Base-by-base conservation (phyloP, 2,113 vertebrate genomes). In the Eclectus roratus region DNA sequence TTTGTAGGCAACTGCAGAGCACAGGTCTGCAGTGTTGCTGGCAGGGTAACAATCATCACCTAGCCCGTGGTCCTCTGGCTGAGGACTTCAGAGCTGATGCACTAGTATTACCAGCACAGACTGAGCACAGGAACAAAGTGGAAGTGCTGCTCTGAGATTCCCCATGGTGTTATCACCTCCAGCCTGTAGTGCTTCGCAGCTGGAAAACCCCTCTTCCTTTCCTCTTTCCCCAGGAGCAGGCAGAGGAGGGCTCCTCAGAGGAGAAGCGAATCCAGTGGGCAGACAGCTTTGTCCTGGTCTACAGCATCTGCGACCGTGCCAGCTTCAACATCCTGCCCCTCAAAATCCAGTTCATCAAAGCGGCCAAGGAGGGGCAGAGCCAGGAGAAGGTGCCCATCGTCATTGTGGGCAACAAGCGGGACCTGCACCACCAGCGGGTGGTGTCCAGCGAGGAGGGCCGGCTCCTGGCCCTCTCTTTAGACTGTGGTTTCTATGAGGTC, bases 251-350 rank as follows among this genome's bases (percentile, higher is more conserved):
- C 20, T 97, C 98, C 6, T 95, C 97, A 3, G 97, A 98, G 85
- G 97, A 98, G 72, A 99, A 98, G 92, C 97, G 98, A 87, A 95
- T 98, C 89, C 98, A 98, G 72, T 99, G 99, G 99, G 99, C 98
- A 9, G 98, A 99, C 55, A 98, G 98, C 71, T 99, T 98, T 80
- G 92, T 99, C 53, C 96, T 99, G 31, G 98, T 99, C 73, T 99
- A 99, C 97, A 99, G 98, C 96, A 99, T 99, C 97, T 99, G 98
- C 1, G 98, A 99, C 96, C 96, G 98, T 29, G 98, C 98, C 89
- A 99, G 99, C 92, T 99, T 99, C 95, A 98, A 98, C 92, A 83
- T 97, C 24, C 94, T 98, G 70, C 96, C 97, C 64, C 97, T 97
- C 77, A 98, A 98, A 73, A 77, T 99, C 61, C 98, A 98, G 83